A percentile compares a stretch with the other conserved stretches of the same genome.
Conservation (phyloP, 2,888 invertebrate genomes). For the Amiota communis region DNA sequence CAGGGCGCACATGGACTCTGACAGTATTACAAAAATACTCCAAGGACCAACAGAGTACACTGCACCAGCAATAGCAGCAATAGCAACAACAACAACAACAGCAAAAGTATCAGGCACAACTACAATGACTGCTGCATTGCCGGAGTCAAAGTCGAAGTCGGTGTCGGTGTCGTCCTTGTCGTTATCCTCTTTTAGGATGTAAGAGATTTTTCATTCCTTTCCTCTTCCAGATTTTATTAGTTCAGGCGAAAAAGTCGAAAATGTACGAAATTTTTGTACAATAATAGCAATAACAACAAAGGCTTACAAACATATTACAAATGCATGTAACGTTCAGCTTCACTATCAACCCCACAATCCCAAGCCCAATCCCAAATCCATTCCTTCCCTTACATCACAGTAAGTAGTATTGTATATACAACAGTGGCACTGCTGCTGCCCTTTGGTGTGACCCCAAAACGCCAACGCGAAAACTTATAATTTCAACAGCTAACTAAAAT, state of each 20-base stretch:
- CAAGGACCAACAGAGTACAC: slow-evolving; percentile 54
- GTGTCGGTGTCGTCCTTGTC: not conserved
- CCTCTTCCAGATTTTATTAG: not conserved
- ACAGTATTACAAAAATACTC: slow-evolving; percentile 65
- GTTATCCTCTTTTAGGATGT: not conserved
- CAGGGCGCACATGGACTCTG: slow-evolving; percentile 44
- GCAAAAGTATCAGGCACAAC: slow-evolving; percentile 4
- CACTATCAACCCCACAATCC: not conserved
- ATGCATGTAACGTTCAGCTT: slow-evolving; percentile 16
- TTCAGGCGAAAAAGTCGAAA: not conserved
- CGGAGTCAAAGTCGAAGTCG: not conserved
- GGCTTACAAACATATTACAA: not conserved
- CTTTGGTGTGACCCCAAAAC: not conserved
- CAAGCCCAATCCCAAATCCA: not conserved
- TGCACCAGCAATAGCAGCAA: slow-evolving; percentile 3
- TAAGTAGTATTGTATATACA: too few species aligned
- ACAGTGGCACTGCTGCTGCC: not conserved
- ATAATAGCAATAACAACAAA: not conserved
- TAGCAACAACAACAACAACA: slow-evolving; percentile 22
- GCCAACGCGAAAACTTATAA: slow-evolving; percentile 8
- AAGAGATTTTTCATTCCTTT: not conserved
- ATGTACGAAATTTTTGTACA: not conserved
- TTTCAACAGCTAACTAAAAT: slow-evolving; percentile 21
- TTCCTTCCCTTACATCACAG: not conserved
- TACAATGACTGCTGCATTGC: slow-evolving; percentile 27